Evolutionary conservation across 2,888 invertebrate species (phyloP), one percentile per base, ranked within the genome.

Genomic region (Drosophila prolongata): DNA sequence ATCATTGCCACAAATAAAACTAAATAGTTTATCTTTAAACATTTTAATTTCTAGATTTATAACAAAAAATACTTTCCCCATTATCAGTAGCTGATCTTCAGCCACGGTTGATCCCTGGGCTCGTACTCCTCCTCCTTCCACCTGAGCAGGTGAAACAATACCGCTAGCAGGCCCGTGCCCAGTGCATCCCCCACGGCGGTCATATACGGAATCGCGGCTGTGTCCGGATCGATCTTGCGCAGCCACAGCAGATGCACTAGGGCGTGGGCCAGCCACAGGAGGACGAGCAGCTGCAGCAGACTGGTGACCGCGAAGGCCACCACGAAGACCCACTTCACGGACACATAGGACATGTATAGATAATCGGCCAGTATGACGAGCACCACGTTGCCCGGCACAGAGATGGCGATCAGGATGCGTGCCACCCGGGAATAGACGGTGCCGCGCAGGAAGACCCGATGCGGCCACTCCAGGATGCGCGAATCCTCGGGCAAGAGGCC

Each of bases 201-300:
- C 16, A 79, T 38, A 52, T 71, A 80, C 0, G 80, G 80, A 53
- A 78, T 79, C 0, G 78, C 76, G 3, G 68, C 16, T 24, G 64
- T 62, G 37, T 79, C 79, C 6, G 79, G 80, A 69, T 79, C 80
- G 6, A 62, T 53, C 16, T 71, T 77, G 2, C 8, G 13, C 0
- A 10, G 6, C 79, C 79, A 80, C 0, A 80, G 40, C 1, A n/a
- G 4, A 30, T 79, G 80, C 6, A 80, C 78, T 6, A 79, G 5
- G 0, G 52, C 13, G 37, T 79, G 71, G 13, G 76, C 64, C 1
- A 1, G 1, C 60, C 46, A 71, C 8, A 79, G 35, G 1, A 79
- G 13, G 3, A 78, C 61, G 6, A 80, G 19, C 13, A 79, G 37
- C 43, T 61, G 80, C 14, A 75, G 1, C 11, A 79, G 13, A 24